Conservation (phyloP, 2,113 vertebrate species). For the Barbus barbus region DNA sequence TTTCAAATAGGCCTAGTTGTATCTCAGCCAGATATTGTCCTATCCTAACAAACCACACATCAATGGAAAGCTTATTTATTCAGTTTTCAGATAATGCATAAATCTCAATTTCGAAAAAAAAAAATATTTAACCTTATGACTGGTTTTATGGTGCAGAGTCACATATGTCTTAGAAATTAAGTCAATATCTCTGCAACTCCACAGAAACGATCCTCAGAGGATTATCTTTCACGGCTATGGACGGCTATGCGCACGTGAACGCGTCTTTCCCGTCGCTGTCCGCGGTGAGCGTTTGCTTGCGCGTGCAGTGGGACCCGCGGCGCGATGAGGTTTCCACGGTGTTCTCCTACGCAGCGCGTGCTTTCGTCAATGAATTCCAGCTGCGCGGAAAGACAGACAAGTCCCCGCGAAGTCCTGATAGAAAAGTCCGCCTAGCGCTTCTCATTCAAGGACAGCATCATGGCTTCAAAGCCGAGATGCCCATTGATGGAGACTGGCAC, state of each 20-base stretch:
- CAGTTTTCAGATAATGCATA: no score
- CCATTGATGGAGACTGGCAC: conserved; percentile 82
- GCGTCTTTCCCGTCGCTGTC: conserved; percentile 72
- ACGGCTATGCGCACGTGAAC: conserved; percentile 75
- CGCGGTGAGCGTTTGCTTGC: conserved; percentile 79
- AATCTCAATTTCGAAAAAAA: no score
- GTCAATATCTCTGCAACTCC: conserved; percentile 50
- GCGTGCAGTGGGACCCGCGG: conserved; percentile 81
- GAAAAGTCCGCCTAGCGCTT: conserved; percentile 75
- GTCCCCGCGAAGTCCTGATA: no score
- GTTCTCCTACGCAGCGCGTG: conserved; percentile 81
- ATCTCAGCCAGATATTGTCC: no score
- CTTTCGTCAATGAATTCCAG: conserved; percentile 86
- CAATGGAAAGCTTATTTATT: no score
- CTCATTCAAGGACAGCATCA: conserved; percentile 84
- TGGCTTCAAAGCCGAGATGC: conserved; percentile 79
- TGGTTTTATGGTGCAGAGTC: no score
- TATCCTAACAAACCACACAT: no score
- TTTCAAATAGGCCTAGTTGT: no score
- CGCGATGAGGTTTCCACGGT: conserved; percentile 75
- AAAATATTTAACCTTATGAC: no score
- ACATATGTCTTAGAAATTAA: not conserved
- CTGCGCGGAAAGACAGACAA: conserved; percentile 77
- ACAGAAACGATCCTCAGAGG: conserved; percentile 58
- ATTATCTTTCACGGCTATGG: conserved; percentile 80